Base-by-base conservation (phyloP, 2,797 vertebrate genomes). In the Anolis apletophallus region DNA sequence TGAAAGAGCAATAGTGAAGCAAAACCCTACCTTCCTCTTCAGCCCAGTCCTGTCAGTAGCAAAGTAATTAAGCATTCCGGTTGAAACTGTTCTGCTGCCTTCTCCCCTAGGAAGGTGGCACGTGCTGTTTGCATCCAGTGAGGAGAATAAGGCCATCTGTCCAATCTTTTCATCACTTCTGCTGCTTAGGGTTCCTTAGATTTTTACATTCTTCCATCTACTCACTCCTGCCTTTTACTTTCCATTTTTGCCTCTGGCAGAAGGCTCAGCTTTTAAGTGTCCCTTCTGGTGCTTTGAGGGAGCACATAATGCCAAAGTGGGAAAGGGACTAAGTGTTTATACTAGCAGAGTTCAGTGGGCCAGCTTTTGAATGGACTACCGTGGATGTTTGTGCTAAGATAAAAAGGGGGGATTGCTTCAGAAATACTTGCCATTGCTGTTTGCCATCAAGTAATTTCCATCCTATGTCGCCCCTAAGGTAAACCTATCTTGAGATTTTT, bases 141-240 rank as follows among this genome's bases (percentile, higher is more conserved):
- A 40, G 74, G 86, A 80, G 86, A 84, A 73, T 50, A 52, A 79
- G 67, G 75, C 86, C 86, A 84, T 87, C 86, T 87, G 86, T 84
- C 86, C 76, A 73, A 57, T 80, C 68, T 73, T 84, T 87, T 87
- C 73, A 87, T 80, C 81, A 74, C 82, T 83, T 61, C 68, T 73
- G 69, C 50, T 59, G 68, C 81, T 80, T 32, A 54, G 75, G 34
- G 76, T 59, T 84, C 26, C 81, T 74, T 74, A 54, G 57, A 72
- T 80, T 81, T 74, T 81, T n/a, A 72, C 64, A 57, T 67, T 13
- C 46, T 32, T 73, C 79, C 76, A 80, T 80, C 76, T 32, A 9
- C 68, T 12, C 75, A 72, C 67, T 78, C 52, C 52, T 11, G 9
- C 59, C 78, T 78, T 83, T 52, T 73, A 13, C 9, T 79, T 73